Percentiles rank a stretch among this genome's conserved stretches.
phyloP scores from a whole-genome alignment of 2,797 vertebrate genomes.

The Dendrocincla tyrannina region DNA sequence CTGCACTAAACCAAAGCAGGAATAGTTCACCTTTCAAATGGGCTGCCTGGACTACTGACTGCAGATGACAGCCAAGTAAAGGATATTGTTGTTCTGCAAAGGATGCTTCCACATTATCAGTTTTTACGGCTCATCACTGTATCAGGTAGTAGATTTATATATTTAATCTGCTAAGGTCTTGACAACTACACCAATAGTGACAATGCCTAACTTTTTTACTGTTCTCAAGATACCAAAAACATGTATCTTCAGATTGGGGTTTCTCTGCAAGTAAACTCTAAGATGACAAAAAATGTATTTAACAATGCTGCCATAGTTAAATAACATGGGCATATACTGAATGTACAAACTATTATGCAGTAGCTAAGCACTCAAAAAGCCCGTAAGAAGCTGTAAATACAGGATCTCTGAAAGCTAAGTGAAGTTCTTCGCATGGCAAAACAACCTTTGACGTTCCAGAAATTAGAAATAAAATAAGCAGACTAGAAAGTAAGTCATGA shows the following conservation, averaged over 20 bases:
- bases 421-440: background rate
- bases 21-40: too few species aligned
- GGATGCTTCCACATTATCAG: background rate
- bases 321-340: background rate
- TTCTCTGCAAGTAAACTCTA: background rate
- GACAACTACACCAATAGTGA: background rate
- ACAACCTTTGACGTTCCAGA: background rate
- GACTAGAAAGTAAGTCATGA: background rate
- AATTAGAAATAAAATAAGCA: background rate
- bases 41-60: background rate
- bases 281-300: background rate
- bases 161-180: background rate
- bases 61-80: background rate
- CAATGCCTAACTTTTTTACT: background rate
- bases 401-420: background rate
- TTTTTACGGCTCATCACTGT: background rate
- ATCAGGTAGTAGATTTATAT: background rate
- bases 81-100: background rate
- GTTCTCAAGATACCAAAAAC: background rate
- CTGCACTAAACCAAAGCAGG: background rate
- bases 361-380: background rate
- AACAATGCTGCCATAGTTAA: background rate
- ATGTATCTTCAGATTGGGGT: rapidly evolving
- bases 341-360: background rate
- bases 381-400: background rate